phyloP scores from a whole-genome alignment of 2,113 vertebrate genomes.

The Nycticryphes semicollaris region DNA sequence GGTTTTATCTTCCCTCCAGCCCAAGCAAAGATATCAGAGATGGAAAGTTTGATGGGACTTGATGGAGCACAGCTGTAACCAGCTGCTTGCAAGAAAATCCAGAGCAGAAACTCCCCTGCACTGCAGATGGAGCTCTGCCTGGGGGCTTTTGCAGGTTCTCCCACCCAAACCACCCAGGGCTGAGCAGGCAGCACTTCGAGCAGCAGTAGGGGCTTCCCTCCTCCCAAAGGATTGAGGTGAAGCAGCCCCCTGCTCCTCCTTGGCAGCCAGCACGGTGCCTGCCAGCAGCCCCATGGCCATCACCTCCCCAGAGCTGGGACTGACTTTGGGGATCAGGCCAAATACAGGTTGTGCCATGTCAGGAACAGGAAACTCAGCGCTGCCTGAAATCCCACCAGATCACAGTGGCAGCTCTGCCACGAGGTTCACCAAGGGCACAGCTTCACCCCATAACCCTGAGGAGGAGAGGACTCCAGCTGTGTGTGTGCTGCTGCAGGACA shows the following conservation, averaged over 20 bases:
- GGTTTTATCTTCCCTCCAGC: not conserved
- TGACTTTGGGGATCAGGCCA: not conserved
- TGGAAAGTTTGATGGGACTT: rapidly evolving
- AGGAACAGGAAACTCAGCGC: rapidly evolving
- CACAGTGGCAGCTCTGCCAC: not conserved
- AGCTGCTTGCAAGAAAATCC: not conserved
- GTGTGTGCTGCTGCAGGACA: rapidly evolving
- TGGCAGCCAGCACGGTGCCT: not conserved
- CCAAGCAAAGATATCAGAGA: not conserved
- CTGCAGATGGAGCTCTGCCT: not conserved
- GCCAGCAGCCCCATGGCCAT: rapidly evolving
- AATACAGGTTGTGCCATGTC: rapidly evolving
- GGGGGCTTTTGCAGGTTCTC: not conserved
- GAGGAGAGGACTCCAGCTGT: not conserved
- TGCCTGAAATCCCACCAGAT: not conserved
- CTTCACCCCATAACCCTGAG: not conserved
- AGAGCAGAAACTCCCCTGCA: rapidly evolving
- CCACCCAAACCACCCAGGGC: not conserved
- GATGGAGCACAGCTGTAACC: not conserved
- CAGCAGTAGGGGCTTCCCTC: not conserved
- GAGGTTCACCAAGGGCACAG: not conserved
- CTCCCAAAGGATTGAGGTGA: not conserved
- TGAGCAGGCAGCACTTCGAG: not conserved
- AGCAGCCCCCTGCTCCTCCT: not conserved
- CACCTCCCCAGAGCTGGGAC: not conserved